Conservation (phyloP, 35 echinoderm and acorn worm species). For the Apostichopus japonicus region DNA sequence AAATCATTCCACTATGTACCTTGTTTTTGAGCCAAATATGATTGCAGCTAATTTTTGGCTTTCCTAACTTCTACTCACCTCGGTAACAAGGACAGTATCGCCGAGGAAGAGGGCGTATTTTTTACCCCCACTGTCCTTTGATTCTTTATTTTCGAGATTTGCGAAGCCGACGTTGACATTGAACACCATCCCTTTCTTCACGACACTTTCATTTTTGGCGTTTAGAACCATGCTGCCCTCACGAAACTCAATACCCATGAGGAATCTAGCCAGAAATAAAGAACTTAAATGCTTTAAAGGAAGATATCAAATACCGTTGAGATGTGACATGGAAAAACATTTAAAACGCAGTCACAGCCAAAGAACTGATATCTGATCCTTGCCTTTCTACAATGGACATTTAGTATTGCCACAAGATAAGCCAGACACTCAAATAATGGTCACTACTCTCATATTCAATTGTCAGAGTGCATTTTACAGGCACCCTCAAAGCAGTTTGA, state of each 20-base stretch:
- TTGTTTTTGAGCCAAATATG: too few species aligned
- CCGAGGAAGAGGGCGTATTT: constrained; percentile 94
- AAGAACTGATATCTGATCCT: too few species aligned
- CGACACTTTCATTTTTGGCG: constrained; percentile 76
- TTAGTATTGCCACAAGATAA: too few species aligned
- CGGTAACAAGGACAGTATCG: constrained; percentile 92
- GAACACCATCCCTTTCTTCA: constrained; percentile 93
- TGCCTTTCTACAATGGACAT: too few species aligned
- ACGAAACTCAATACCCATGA: constrained; percentile 96
- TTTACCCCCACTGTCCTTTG: constrained; percentile 74
- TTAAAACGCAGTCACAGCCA: too few species aligned
- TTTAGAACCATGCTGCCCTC: constrained; percentile 94
- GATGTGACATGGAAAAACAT: too few species aligned
- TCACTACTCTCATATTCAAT: too few species aligned
- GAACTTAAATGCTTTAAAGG: too few species aligned
- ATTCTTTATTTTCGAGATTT: constrained; percentile 76
- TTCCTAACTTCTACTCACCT: constrained; percentile 48
- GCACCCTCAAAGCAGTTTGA: too few species aligned
- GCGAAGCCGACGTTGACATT: constrained; percentile 97
- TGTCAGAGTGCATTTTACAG: too few species aligned
- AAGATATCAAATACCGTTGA: neutral
- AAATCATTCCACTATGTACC: too few species aligned
- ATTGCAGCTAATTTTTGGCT: neutral
- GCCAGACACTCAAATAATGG: too few species aligned
- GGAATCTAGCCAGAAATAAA: constrained; percentile 65